Conservation (phyloP, 2,888 invertebrate species). For the Cephus sareptanus region DNA sequence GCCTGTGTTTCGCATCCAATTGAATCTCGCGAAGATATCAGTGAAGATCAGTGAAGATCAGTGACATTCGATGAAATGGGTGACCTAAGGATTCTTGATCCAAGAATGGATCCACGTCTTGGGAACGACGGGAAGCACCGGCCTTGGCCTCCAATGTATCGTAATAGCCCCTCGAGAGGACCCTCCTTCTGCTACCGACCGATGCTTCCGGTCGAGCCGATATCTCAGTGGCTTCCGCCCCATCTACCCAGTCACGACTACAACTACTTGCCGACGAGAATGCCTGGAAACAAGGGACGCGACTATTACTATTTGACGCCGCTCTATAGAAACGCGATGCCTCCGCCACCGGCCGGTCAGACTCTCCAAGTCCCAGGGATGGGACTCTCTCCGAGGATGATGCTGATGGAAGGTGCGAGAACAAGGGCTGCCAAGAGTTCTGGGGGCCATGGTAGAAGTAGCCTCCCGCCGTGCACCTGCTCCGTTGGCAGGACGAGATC, state of each 20-base stretch:
- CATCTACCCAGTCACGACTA: slow-evolving; percentile 68
- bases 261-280: slow-evolving; percentile 69
- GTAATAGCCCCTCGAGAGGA: slow-evolving; percentile 58
- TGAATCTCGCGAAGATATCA: too few species aligned
- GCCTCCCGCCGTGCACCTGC: slow-evolving; percentile 70
- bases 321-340: slow-evolving; percentile 76
- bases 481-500: slow-evolving; percentile 73
- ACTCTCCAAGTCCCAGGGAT: slow-evolving; percentile 48
- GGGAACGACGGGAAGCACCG: slow-evolving; percentile 68
- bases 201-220: slow-evolving; percentile 67
- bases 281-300: slow-evolving; percentile 62
- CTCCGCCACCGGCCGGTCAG: slow-evolving; percentile 66
- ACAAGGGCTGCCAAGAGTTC: slow-evolving; percentile 44
- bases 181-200: slow-evolving; percentile 66
- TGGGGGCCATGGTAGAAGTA: slow-evolving; percentile 42
- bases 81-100: slow-evolving; percentile 70
- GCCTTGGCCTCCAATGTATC: slow-evolving; percentile 76
- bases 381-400: slow-evolving; percentile 53
- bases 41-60: too few species aligned
- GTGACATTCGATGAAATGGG: slow-evolving; percentile 62
- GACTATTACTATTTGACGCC: slow-evolving; percentile 77
- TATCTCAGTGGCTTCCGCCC: slow-evolving; percentile 68
- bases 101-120: slow-evolving; percentile 71
- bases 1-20: too few species aligned
- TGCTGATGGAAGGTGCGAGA: slow-evolving; percentile 55